Evolutionary conservation across 2,888 invertebrate species (phyloP).

Genomic region (Drosophila kuntzei): DNA sequence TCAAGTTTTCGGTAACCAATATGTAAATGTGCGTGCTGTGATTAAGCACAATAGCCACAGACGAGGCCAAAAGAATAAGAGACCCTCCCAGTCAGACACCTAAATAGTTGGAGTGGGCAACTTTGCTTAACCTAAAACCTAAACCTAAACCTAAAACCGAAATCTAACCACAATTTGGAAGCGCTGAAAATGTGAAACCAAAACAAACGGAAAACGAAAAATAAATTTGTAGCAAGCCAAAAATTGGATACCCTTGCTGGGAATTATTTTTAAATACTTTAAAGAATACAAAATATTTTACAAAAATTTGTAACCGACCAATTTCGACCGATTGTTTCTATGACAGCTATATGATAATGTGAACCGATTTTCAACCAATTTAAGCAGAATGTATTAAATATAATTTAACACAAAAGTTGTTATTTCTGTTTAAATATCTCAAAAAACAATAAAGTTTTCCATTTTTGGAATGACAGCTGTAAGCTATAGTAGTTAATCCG

Average conservation of each 20-base stretch:
- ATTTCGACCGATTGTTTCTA: no score
- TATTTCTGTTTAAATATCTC: no score
- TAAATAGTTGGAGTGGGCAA: not conserved
- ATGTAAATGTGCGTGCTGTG: slow-evolving; percentile 82
- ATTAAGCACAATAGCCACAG: slow-evolving; percentile 73
- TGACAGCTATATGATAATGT: no score
- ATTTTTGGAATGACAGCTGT: no score
- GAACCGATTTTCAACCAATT: no score
- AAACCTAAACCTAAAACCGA: slow-evolving; percentile 64
- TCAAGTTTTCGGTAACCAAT: slow-evolving; percentile 80
- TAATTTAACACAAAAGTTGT: no score
- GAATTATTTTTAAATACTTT: not conserved
- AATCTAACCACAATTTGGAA: slow-evolving; percentile 73
- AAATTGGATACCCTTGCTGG: not conserved
- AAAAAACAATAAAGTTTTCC: no score
- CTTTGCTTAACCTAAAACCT: slow-evolving; percentile 59
- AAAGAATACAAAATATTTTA: not conserved
- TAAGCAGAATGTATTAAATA: no score
- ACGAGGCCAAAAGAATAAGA: slow-evolving; percentile 31
- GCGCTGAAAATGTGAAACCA: slow-evolving; percentile 75
- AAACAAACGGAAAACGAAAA: slow-evolving; percentile 65
- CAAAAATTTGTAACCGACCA: not conserved
- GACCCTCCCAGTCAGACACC: slow-evolving; percentile 1
- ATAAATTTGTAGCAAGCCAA: not conserved
- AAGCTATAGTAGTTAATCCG: no score